A percentile compares a stretch with the other conserved stretches of the same genome.
Conservation (phyloP, 2,888 invertebrate genomes). For the Listrodromus nycthemerus region DNA sequence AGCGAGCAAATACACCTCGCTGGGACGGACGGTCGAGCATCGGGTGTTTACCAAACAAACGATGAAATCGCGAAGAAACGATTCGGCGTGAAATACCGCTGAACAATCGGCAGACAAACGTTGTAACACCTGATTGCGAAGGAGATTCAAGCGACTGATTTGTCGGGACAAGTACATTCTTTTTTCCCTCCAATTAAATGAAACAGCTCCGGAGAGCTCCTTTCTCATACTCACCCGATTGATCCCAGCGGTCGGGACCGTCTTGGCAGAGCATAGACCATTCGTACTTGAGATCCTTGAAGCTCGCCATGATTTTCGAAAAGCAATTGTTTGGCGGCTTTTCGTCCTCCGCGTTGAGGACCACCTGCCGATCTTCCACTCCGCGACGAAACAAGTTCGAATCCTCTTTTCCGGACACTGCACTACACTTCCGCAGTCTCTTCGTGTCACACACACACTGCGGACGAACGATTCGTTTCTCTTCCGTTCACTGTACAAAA, state of each 20-base stretch:
- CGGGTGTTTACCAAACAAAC: constrained; percentile 67
- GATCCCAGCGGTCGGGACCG: constrained; percentile 88
- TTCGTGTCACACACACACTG: constrained; percentile 1
- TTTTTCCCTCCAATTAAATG: background rate
- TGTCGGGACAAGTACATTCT: background rate
- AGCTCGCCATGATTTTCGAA: constrained; percentile 86
- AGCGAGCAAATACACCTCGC: constrained; percentile 21
- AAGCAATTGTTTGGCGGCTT: background rate
- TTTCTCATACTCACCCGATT: constrained; percentile 86
- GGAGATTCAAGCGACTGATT: background rate
- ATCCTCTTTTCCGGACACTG: background rate
- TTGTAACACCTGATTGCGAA: background rate
- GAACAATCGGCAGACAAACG: constrained; percentile 69
- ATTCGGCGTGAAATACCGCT: constrained; percentile 21
- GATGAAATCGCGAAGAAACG: constrained; percentile 37
- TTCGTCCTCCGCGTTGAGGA: constrained; percentile 24
- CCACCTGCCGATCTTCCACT: background rate
- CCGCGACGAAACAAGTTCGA: background rate
- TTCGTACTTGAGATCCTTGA: constrained; percentile 88
- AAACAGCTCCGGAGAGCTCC: background rate
- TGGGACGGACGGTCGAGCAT: constrained; percentile 15
- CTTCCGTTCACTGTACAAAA: background rate
- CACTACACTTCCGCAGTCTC: constrained; percentile 19
- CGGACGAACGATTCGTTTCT: background rate
- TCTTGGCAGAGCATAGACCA: constrained; percentile 88